These are phyloP conservation scores for Potamarius usumacintae DNA, from an alignment of 2,113 vertebrate species.

Conservation along the genomic window DNA sequence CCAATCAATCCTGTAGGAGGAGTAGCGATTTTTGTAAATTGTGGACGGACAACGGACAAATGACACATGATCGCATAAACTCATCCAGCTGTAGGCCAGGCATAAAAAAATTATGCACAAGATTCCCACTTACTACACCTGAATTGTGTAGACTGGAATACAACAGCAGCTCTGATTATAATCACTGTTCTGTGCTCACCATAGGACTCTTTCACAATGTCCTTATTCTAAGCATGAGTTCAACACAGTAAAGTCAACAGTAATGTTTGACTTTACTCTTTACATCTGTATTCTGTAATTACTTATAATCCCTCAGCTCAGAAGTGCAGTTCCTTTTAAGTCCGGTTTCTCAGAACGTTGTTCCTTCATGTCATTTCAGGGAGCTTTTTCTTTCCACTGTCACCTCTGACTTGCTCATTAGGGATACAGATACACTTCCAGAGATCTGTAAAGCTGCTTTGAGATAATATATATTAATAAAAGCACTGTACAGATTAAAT, in stretches of 20 bases:
- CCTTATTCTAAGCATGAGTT: background rate
- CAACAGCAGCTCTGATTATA: background rate
- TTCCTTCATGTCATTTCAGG: too few relatives aligned
- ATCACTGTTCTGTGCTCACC: background rate
- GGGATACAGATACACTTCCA: background rate
- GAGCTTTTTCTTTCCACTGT: too few relatives aligned
- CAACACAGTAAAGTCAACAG: background rate
- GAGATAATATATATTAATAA: background rate
- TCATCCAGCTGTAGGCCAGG: too few relatives aligned
- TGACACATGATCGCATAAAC: too few relatives aligned
- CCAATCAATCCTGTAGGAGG: too few relatives aligned
- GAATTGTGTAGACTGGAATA: background rate
- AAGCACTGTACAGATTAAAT: background rate
- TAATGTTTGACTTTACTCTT: background rate
- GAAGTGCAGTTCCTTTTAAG: background rate
- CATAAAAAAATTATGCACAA: background rate
- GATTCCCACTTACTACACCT: background rate
- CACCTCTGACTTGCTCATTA: background rate
- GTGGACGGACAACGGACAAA: too few relatives aligned
- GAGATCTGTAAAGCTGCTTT: background rate
- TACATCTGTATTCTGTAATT: background rate
- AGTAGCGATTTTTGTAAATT: too few relatives aligned
- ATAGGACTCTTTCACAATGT: background rate
- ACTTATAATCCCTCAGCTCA: background rate
- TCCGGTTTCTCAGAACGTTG: background rate